These are phyloP conservation scores for Paramormyrops hopkinsi DNA, from an alignment of 2,797 vertebrate genomes.

Conservation along the genomic window DNA sequence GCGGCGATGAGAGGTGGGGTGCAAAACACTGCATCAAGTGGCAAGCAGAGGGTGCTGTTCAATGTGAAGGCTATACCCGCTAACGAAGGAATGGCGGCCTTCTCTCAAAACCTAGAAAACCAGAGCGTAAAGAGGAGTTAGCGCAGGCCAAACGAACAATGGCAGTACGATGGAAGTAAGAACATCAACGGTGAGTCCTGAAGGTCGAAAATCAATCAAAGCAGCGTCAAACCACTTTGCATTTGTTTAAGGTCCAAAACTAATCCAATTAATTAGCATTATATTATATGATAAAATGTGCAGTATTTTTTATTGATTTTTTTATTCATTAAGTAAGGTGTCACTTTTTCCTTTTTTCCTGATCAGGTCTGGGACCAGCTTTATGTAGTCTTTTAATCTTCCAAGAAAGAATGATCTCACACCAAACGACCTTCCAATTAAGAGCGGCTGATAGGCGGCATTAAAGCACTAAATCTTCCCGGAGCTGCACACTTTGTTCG, in stretches of 20 bases:
- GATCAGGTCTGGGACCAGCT: slow-evolving; percentile 59
- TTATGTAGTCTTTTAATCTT: slow-evolving; percentile 79
- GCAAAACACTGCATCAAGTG: not conserved
- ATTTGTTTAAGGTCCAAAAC: not conserved
- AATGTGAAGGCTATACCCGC: not conserved
- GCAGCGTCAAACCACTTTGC: not conserved
- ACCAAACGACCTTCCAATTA: slow-evolving; percentile 63
- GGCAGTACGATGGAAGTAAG: not conserved
- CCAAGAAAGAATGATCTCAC: slow-evolving; percentile 50
- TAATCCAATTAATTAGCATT: not conserved
- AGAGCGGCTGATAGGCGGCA: slow-evolving; percentile 47
- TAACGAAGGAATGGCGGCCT: not conserved
- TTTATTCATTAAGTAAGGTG: not conserved
- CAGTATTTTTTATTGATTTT: not conserved
- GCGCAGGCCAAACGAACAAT: not conserved
- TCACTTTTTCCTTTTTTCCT: slow-evolving; percentile 36
- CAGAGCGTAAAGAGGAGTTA: not conserved
- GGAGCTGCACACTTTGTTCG: slow-evolving; percentile 50
- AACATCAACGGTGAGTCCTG: not conserved
- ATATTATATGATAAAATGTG: not conserved
- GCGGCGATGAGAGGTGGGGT: slow-evolving; percentile 28
- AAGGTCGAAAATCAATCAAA: slow-evolving; percentile 18
- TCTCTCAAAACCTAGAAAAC: not conserved
- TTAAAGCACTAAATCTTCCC: slow-evolving; percentile 54
- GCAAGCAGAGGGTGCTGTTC: not conserved